Evolutionary conservation across 2,888 invertebrate species (phyloP).

Genomic region (Leucophora obtusa): DNA sequence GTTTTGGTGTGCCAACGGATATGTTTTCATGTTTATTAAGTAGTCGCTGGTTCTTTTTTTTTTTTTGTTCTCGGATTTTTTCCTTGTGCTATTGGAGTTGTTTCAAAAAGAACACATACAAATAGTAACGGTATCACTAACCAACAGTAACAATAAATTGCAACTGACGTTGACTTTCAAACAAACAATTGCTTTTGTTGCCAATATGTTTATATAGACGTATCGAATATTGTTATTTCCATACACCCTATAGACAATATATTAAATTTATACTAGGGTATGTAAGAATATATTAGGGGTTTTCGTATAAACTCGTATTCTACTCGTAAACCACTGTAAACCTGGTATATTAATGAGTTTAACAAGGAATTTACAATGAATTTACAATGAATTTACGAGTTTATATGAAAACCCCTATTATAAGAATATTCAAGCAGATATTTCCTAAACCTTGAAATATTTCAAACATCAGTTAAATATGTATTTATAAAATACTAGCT

Average conservation of each 20-base stretch:
- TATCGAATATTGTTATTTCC: constrained; percentile 4
- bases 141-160: constrained; percentile 68
- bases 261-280: neutral
- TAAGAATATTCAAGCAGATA: too few relatives aligned
- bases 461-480: too few relatives aligned
- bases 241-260: constrained; percentile 24
- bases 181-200: constrained; percentile 58
- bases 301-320: too few relatives aligned
- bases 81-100: constrained; percentile 48
- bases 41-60: constrained; percentile 60
- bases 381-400: too few relatives aligned
- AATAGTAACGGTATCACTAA: constrained; percentile 51
- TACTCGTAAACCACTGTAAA: too few relatives aligned
- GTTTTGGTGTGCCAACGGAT: constrained; percentile 59
- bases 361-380: too few relatives aligned
- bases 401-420: too few relatives aligned
- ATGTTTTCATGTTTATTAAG: constrained; percentile 64
- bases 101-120: constrained; percentile 39
- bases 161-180: constrained; percentile 70
- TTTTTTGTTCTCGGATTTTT: neutral
- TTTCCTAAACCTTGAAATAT: too few relatives aligned
- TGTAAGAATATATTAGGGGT: too few relatives aligned
- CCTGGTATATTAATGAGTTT: too few relatives aligned
- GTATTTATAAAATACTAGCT: too few relatives aligned
- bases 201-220: constrained; percentile 14